Evolutionary conservation across 2,888 invertebrate species (phyloP), one percentile per base, ranked within the genome.

Genomic region (Scaptomyza flava): DNA sequence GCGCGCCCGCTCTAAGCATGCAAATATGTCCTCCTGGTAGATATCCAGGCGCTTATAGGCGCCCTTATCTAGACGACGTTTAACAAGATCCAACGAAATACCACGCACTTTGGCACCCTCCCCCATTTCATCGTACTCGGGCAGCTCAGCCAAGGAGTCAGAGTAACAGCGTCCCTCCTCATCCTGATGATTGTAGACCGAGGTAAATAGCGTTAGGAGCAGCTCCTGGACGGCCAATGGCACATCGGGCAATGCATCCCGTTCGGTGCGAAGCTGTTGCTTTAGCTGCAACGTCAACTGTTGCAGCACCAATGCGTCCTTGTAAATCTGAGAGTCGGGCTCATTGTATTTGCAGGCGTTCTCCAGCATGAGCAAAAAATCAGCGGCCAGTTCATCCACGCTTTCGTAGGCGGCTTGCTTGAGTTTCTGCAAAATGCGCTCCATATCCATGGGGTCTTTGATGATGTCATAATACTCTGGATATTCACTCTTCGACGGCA

Each of bases 381-480:
- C 99, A 0, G 96, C 94, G 0, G 97, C 96, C 54, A 99, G 92
- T 72, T 98, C 98, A 77, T 98, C 98, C 27, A 98, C 93, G 20
- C 94, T 95, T 51, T 95, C 95, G 90, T 98, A 99, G 0, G 92
- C 92, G 64, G 93, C 94, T 69, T 94, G 95, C 91, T 96, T 97
- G 33, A 97, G 92, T 87, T 97, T 97, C 60, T 96, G 96, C 0
- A 96, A 96, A 65, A 99, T 98, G 89, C 96, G 96, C 89, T 98
- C 98, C 95, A 99, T 95, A 91, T 99, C 99, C 89, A 99, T 97
- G 0, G 99, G 99, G 79, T 96, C 96, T 89, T 97, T 98, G 59
- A 99, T 99, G 0, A 99, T 96, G 90, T 99, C 98, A 90, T 98
- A 99, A 92, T 99, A 99, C 90, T 98, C 98, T 0, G 99, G 99